Conservation (phyloP, 2,113 vertebrate genomes). For the Pangasianodon gigas region DNA sequence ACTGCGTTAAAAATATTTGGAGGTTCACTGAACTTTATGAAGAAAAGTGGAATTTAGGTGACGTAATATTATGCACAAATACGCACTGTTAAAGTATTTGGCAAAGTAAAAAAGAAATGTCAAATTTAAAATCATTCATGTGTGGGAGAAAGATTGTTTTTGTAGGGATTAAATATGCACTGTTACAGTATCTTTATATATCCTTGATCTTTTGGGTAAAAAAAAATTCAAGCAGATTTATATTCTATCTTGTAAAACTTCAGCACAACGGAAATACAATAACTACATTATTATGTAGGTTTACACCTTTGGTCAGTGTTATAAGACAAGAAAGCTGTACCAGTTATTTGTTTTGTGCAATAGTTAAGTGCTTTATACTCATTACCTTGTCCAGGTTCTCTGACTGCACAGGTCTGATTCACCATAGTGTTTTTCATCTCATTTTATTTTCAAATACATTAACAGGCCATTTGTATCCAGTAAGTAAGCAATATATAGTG, state of each 20-base stretch:
- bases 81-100: not conserved
- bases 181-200: conserved; percentile 20
- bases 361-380: conserved; percentile 38
- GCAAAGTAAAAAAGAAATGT: not conserved
- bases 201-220: not conserved
- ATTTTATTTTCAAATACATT: conserved; percentile 19
- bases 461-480: conserved; percentile 5
- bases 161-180: conserved; percentile 10
- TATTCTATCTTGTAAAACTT: not conserved
- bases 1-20: not conserved
- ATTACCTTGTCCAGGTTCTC: conserved; percentile 14
- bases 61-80: conserved; percentile 19
- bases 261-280: not conserved
- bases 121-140: not conserved
- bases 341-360: conserved; percentile 27
- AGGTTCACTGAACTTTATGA: not conserved
- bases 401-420: conserved; percentile 13
- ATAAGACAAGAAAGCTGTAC: not conserved
- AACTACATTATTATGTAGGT: not conserved
- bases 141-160: not conserved
- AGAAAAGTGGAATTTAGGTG: not conserved
- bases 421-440: not conserved
- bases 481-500: conserved; percentile 53
- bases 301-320: conserved; percentile 21
- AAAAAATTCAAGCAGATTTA: not conserved